These are phyloP conservation scores for Hippocampus barbouri DNA, from an alignment of 2,113 vertebrate genomes.

Conservation along the genomic window DNA sequence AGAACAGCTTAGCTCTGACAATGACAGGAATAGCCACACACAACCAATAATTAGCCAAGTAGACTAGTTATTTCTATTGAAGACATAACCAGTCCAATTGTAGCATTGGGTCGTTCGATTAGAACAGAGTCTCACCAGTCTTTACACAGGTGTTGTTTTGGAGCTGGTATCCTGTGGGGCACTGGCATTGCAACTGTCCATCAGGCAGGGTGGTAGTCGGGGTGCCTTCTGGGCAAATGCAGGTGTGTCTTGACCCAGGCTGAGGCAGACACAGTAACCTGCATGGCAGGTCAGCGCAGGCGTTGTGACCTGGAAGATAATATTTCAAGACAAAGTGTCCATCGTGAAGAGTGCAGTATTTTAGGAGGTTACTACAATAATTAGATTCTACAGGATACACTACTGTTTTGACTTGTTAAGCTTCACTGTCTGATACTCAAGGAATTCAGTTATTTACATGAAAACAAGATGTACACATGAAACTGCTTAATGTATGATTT, in stretches of 20 bases:
- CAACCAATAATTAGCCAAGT: not conserved
- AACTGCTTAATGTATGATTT: not conserved
- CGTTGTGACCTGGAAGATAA: conserved; percentile 77
- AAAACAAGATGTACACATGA: not conserved
- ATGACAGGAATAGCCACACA: not conserved
- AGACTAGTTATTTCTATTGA: not conserved
- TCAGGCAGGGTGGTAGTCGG: conserved; percentile 70
- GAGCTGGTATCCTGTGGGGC: conserved; percentile 80
- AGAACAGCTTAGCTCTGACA: conserved; percentile 80
- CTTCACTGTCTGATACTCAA: not conserved
- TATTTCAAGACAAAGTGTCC: conserved; percentile 4
- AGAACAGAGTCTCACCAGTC: conserved; percentile 69
- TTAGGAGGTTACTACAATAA: not conserved
- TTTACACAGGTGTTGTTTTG: conserved; percentile 82
- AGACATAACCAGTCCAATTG: not conserved
- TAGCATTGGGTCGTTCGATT: not conserved
- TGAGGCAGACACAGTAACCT: conserved; percentile 89
- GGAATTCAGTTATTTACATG: not conserved
- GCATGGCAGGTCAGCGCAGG: conserved; percentile 83
- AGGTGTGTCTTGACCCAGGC: conserved; percentile 78
- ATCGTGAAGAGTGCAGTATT: not conserved
- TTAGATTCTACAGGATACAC: not conserved
- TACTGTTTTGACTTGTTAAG: not conserved
- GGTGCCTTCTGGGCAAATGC: conserved; percentile 85
- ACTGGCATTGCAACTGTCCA: conserved; percentile 83